Evolutionary conservation across 2,113 vertebrate genomes (phyloP).

Genomic region (Galemys pyrenaicus): DNA sequence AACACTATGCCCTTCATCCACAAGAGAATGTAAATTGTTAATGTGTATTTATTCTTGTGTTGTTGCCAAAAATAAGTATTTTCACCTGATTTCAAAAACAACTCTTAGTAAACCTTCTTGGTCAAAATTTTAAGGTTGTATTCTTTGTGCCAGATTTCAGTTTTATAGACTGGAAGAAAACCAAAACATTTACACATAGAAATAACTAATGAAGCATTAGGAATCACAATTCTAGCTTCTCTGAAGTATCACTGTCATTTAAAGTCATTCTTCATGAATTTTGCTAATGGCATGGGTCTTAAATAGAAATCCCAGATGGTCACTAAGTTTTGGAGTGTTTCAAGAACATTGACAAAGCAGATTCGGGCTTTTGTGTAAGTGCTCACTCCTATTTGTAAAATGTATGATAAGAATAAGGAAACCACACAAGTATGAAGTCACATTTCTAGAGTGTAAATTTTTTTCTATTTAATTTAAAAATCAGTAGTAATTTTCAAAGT

Average conservation of each 20-base stretch:
- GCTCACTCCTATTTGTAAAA: slow-evolving; percentile 42
- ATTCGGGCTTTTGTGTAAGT: slow-evolving; percentile 21
- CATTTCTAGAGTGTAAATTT: slow-evolving; percentile 48
- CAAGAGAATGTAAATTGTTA: not conserved
- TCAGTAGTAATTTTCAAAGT: slow-evolving; percentile 29
- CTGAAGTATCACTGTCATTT: not conserved
- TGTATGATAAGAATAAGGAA: slow-evolving; percentile 34
- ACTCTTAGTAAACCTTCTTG: slow-evolving; percentile 49
- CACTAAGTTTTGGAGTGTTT: slow-evolving; percentile 51
- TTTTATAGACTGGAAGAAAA: not conserved
- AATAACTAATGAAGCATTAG: slow-evolving; percentile 17
- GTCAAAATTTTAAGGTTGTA: slow-evolving; percentile 25
- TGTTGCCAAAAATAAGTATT: slow-evolving; percentile 24
- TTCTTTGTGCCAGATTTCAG: slow-evolving; percentile 36
- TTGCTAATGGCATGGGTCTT: slow-evolving; percentile 22
- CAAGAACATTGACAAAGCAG: slow-evolving; percentile 32
- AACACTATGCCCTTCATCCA: slow-evolving; percentile 6
- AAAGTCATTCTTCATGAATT: slow-evolving; percentile 46
- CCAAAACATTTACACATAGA: not conserved
- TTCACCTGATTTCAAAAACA: slow-evolving; percentile 33
- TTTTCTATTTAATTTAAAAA: slow-evolving; percentile 18
- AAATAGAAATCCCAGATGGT: slow-evolving; percentile 44
- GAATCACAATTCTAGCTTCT: slow-evolving; percentile 18
- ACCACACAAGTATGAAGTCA: slow-evolving; percentile 15
- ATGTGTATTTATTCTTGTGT: not conserved